Percentiles rank a stretch among this genome's conserved stretches.
phyloP scores from a whole-genome alignment of 2,797 vertebrate genomes.

The Pelochelys cantorii region DNA sequence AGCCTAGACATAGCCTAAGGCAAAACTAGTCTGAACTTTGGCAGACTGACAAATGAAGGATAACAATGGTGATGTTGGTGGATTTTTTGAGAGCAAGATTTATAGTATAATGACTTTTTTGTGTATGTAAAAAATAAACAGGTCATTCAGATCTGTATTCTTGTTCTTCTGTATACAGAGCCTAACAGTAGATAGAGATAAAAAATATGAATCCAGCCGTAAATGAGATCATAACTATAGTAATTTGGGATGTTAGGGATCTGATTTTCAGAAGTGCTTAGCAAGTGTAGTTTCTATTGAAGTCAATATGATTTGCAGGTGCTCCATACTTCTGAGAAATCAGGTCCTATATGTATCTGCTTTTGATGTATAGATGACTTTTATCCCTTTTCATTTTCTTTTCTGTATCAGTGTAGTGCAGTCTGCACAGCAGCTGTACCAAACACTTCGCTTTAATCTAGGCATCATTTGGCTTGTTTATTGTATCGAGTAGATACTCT shows the following conservation, averaged over 20 bases:
- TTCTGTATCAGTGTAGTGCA: background rate
- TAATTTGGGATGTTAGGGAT: background rate
- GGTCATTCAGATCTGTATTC: background rate
- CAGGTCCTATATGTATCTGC: background rate
- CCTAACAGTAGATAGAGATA: background rate
- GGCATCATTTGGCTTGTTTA: background rate
- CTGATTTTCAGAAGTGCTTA: background rate
- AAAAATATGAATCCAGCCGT: background rate
- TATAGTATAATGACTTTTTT: background rate
- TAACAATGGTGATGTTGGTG: background rate
- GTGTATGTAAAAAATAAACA: background rate
- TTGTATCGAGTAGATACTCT: accelerated
- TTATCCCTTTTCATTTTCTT: background rate
- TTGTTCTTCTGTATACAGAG: background rate
- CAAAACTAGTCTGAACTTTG: background rate
- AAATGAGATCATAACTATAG: background rate
- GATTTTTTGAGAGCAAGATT: background rate
- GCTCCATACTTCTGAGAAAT: background rate
- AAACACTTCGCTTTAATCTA: constrained; percentile 2
- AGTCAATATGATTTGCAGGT: background rate
- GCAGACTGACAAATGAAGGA: background rate
- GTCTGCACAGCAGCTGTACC: background rate
- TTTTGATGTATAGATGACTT: background rate
- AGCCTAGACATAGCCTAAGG: background rate
- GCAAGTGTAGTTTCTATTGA: background rate